Conservation (phyloP, 35 echinoderm and acorn worm species). For the Nesometra sesokonis region DNA sequence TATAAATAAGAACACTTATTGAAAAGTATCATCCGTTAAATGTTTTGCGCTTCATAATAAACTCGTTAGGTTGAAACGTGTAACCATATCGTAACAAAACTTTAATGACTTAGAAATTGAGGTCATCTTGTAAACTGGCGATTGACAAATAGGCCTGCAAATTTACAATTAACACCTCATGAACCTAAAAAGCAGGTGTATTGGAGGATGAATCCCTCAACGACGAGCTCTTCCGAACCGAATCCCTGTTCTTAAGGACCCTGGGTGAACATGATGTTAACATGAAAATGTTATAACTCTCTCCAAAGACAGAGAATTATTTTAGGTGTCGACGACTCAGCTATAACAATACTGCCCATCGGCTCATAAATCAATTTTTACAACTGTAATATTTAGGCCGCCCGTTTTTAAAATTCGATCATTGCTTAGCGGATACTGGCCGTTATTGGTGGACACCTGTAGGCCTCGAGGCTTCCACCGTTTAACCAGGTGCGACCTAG, state of each 20-base stretch:
- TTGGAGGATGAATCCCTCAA: background rate
- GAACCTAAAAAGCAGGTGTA: background rate
- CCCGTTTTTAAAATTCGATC: too few relatives aligned
- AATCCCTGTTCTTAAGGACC: background rate
- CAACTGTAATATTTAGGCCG: background rate
- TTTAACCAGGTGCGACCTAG: background rate
- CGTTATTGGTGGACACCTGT: background rate
- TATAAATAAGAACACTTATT: too few relatives aligned
- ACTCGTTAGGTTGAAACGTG: background rate
- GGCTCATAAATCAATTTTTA: background rate
- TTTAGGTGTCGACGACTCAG: background rate
- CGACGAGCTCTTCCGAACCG: background rate
- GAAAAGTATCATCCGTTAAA: too few relatives aligned
- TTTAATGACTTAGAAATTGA: background rate
- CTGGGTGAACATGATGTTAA: background rate
- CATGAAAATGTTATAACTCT: background rate
- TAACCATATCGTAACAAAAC: background rate
- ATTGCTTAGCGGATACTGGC: background rate
- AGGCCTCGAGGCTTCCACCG: background rate
- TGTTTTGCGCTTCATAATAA: too few relatives aligned
- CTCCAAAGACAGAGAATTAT: background rate
- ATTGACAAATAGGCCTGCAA: background rate
- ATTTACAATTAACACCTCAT: background rate
- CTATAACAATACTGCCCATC: background rate
- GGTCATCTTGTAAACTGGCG: background rate